Evolutionary conservation across 1,140 invertebrate species (phyloP), one percentile per base, ranked within the genome.

Genomic region (Proctacanthus coquilletti): DNA sequence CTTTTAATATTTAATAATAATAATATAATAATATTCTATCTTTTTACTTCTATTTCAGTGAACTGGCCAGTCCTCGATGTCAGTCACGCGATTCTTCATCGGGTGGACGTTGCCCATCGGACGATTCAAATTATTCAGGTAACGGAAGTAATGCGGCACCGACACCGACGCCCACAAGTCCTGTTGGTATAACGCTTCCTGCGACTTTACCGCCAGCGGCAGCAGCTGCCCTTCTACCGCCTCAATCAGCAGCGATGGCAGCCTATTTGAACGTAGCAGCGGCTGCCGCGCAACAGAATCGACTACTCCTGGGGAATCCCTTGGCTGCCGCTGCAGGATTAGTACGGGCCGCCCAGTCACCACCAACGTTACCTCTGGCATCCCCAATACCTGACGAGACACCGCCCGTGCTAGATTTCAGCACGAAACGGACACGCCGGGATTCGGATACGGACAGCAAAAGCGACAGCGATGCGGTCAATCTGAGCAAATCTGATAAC

Each of bases 171-270:
- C 66, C 40, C 48, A 60, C 52, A 47, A 57, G 55, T 47, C 54
- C 68, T 42, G 42, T 68, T 57, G 60, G 68, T 43, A 42, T 72
- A 50, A 42, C 71, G 42, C 53, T 60, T 49, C 69, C 57, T 40
- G 66, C 57, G 2, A 66, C 64, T 3, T 41, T 60, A 38, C 56
- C 74, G 23, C 70, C 70, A 18, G 61, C 63, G 5, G 60, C 62
- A 2, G 60, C 70, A 14, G 68, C 71, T 3, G 66, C 75, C 0
- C 62, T 80, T 9, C 52, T 79, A 45, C 77, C 78, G n/a, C 70
- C 76, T 14, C 77, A 81, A 52, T 78, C 79, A 2, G 79, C 79
- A 4, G 78, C 78, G 2, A 77, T 82, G 65, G 80, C 80, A 8
- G 79, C 79, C 1, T 82, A 82, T 51, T 66, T 82, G 23, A 72